Conservation (phyloP, 2,797 vertebrate genomes). For the Benthosema pterotum region DNA sequence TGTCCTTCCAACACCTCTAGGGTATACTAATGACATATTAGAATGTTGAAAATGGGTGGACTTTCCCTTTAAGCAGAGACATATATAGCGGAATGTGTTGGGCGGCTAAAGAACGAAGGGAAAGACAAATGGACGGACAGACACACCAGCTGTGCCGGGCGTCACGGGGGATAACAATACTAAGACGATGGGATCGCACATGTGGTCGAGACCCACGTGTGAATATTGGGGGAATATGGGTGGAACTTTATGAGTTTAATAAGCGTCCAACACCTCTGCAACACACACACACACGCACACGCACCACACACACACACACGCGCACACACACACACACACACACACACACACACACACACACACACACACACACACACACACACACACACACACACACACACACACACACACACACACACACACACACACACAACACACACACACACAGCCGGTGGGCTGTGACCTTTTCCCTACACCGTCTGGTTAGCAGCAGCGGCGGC, state of each 20-base stretch:
- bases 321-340: not conserved
- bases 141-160: constrained; percentile 55
- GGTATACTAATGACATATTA: too few species aligned
- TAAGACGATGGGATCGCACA: constrained; percentile 53
- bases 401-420: too few species aligned
- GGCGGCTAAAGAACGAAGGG: constrained; percentile 10
- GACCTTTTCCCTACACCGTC: not conserved
- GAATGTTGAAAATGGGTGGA: too few species aligned
- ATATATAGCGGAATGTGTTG: too few species aligned
- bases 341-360: not conserved
- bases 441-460: not conserved
- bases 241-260: constrained; percentile 56
- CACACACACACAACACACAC: too few species aligned
- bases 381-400: not conserved
- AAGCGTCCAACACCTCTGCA: not conserved
- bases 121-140: constrained; percentile 40
- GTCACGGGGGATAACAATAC: constrained; percentile 34
- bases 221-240: constrained; percentile 45
- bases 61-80: too few species aligned
- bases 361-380: not conserved
- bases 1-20: too few species aligned
- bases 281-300: too few species aligned
- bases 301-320: not conserved
- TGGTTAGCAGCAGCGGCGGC: not conserved
- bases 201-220: constrained; percentile 61